Evolutionary conservation across 2,113 vertebrate genomes (phyloP), one percentile per base, ranked within the genome.

Genomic region (Seriola quinqueradiata): DNA sequence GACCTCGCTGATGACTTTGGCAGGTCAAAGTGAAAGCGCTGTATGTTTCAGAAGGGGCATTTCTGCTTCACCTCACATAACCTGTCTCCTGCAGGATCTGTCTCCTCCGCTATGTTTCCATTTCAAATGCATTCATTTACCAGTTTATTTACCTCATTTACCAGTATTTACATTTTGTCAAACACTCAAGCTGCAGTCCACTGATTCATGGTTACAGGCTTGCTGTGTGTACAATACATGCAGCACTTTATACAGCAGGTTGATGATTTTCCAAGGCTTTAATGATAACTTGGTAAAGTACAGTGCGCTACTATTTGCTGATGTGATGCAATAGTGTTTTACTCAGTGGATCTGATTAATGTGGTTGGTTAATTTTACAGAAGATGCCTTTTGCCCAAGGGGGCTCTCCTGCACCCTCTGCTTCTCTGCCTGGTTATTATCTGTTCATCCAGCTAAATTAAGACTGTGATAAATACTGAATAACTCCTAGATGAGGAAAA

Each of bases 201-300:
- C 14, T 63, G 63, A 38, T 21, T 23, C 38, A 14, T 67, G 36
- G 25, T 68, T 38, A 50, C 36, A 21, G 42, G 19, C 17, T 2
- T 52, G 50, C 21, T 60, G 23, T n/a, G 32, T 36, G 16, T 21
- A 57, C 11, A 19, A 34, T 66, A 34, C 25, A 25, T 40, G 28
- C n/a, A 28, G n/a, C 4, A 19, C 38, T 71, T 44, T 44, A 17
- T 59, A 21, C 16, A 70, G 67, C 61, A 48, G 13, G 63, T 74
- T 78, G 36, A 81, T 68, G 66, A 42, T 78, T 75, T 83, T 60
- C 59, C 52, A 54, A 59, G 54, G 11, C 12, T 60, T 73, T 64
- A 57, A 3, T 48, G 23, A 46, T 44, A 68, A 28, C 28, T 3
- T 46, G 44, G 5, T 23, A 28, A 40, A 28, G 23, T 23, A 54